These are phyloP conservation scores for Chalcis sispes DNA, from an alignment of 2,888 invertebrate genomes.

Conservation along the genomic window DNA sequence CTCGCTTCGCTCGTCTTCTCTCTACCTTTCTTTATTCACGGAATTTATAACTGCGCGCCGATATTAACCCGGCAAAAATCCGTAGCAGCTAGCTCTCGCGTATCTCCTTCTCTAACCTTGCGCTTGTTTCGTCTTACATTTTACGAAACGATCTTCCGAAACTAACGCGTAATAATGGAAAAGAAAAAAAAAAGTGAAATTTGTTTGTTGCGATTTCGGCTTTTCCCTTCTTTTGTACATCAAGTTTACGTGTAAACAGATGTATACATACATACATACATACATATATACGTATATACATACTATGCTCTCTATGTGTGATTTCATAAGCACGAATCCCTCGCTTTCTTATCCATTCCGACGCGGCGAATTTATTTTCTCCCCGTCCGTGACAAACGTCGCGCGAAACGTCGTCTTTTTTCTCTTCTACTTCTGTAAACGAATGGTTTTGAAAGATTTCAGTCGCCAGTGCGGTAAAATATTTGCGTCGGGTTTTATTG, in stretches of 20 bases:
- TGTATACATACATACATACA: not conserved
- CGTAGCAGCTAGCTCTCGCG: not conserved
- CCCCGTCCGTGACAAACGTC: conserved; percentile 3
- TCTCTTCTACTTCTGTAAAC: no score
- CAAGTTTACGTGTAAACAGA: not conserved
- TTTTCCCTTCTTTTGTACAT: no score
- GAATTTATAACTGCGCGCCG: conserved; percentile 44
- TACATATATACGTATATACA: no score
- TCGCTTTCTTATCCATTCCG: not conserved
- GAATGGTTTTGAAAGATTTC: not conserved
- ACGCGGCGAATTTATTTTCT: not conserved
- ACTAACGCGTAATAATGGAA: not conserved
- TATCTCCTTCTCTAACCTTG: not conserved
- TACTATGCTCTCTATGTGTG: no score
- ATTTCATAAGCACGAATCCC: not conserved
- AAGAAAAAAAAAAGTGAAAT: not conserved
- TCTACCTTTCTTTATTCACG: conserved; percentile 40
- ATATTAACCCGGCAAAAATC: not conserved
- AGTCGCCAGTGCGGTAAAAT: conserved; percentile 48
- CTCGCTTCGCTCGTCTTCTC: not conserved
- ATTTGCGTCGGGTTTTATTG: conserved; percentile 47
- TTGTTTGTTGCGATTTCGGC: no score
- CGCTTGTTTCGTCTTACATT: not conserved
- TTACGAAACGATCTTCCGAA: not conserved
- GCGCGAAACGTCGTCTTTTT: no score